These are phyloP conservation scores for Pterois miles DNA, from an alignment of 2,797 vertebrate species.

Conservation along the genomic window DNA sequence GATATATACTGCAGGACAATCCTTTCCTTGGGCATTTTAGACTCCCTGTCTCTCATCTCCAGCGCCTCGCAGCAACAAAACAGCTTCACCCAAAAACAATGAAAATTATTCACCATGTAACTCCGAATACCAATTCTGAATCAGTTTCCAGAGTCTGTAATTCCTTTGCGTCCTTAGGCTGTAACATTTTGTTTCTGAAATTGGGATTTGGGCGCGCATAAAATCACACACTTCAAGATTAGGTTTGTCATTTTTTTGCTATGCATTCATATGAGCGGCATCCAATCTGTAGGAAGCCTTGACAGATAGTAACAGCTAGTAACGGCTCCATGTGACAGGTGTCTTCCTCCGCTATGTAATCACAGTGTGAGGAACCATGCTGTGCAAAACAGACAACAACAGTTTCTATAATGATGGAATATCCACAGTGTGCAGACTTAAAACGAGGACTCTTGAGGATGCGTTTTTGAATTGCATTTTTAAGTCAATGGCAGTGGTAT, in stretches of 20 bases:
- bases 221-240: slow-evolving; percentile 52
- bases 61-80: slow-evolving; percentile 1
- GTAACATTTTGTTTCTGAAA: slow-evolving; percentile 56
- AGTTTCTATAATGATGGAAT: slow-evolving; percentile 71
- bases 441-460: slow-evolving; percentile 56
- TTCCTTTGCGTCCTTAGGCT: slow-evolving; percentile 20
- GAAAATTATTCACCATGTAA: neutral
- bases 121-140: slow-evolving; percentile 13
- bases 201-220: slow-evolving; percentile 34
- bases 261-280: slow-evolving; percentile 56
- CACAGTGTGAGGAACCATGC: slow-evolving; percentile 67
- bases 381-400: slow-evolving; percentile 75
- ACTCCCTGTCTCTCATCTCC: slow-evolving; percentile 13
- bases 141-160: neutral
- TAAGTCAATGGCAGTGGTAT: slow-evolving; percentile 43
- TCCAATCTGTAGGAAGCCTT: slow-evolving; percentile 66
- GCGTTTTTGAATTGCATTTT: slow-evolving; percentile 56
- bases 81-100: slow-evolving; percentile 8
- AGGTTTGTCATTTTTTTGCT: slow-evolving; percentile 54
- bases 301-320: slow-evolving; percentile 68
- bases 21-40: slow-evolving; percentile 13
- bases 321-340: slow-evolving; percentile 71
- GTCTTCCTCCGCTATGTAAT: slow-evolving; percentile 68
- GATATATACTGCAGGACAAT: slow-evolving; percentile 19
- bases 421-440: slow-evolving; percentile 53